These are phyloP conservation scores for Apamea anceps DNA, from an alignment of 2,888 invertebrate genomes.

Conservation along the genomic window DNA sequence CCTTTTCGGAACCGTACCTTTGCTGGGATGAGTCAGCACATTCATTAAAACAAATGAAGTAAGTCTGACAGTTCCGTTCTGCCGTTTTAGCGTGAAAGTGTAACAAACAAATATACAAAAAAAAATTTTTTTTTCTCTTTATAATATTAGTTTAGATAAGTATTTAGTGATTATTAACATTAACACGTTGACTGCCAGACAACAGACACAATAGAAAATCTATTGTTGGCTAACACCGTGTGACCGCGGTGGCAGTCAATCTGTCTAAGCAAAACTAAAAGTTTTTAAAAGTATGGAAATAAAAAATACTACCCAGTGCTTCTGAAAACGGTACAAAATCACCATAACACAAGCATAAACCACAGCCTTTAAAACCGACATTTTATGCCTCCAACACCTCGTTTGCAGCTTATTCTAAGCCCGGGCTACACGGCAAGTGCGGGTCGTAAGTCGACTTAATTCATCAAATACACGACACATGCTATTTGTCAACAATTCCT, in stretches of 20 bases:
- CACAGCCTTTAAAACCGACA: neutral
- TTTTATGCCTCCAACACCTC: slow-evolving; percentile 8
- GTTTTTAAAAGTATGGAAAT: neutral
- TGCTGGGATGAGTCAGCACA: neutral
- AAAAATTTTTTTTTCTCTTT: no score
- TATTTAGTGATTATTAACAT: neutral
- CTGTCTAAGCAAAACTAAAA: neutral
- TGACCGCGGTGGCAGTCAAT: no score
- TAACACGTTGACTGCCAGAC: no score
- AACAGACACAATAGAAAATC: no score
- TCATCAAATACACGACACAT: slow-evolving; percentile 58
- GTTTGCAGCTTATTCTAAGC: slow-evolving; percentile 34
- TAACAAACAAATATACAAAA: no score
- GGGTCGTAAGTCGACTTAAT: slow-evolving; percentile 58
- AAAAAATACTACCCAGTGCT: neutral
- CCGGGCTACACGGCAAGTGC: slow-evolving; percentile 26
- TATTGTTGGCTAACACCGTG: no score
- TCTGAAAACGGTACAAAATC: neutral
- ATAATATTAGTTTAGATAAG: neutral
- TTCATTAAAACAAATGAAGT: neutral
- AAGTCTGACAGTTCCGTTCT: neutral
- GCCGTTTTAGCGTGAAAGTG: no score
- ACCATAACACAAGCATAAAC: neutral
- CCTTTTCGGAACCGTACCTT: neutral
- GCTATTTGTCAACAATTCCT: slow-evolving; percentile 63